These are phyloP conservation scores for Aptenodytes patagonicus DNA, from an alignment of 2,113 vertebrate genomes.

Conservation along the genomic window DNA sequence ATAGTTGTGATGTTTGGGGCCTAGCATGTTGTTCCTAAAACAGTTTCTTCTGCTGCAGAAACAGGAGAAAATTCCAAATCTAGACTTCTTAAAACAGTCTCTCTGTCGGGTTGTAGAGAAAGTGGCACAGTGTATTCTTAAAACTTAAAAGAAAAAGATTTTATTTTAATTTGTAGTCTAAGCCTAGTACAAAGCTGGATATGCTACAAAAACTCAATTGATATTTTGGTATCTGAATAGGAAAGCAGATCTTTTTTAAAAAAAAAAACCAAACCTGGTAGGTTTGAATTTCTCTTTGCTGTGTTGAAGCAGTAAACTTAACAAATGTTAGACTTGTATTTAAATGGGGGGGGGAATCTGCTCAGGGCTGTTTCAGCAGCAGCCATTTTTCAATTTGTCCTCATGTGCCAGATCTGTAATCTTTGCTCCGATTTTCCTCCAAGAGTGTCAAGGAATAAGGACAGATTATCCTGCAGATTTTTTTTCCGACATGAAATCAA, in stretches of 20 bases:
- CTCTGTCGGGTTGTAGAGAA: neutral
- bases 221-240: neutral
- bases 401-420: neutral
- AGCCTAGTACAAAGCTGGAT: neutral
- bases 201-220: neutral
- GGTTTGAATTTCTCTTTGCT: neutral
- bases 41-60: neutral
- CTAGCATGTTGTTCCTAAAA: neutral
- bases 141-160: no score
- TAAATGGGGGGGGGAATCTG: neutral
- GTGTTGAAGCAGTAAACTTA: neutral
- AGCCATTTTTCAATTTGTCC: neutral
- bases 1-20: neutral
- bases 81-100: neutral
- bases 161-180: neutral
- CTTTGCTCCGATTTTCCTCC: neutral
- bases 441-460: neutral
- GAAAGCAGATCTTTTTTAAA: neutral
- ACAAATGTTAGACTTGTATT: neutral
- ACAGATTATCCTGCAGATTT: neutral
- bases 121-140: neutral
- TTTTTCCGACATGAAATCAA: neutral
- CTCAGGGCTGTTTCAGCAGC: neutral
- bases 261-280: neutral
- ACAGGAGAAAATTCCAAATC: neutral